Evolutionary conservation across 23 tunicate species (phyloP), one percentile per base, ranked within the genome.

Genomic region (Trididemnum nubilum): DNA sequence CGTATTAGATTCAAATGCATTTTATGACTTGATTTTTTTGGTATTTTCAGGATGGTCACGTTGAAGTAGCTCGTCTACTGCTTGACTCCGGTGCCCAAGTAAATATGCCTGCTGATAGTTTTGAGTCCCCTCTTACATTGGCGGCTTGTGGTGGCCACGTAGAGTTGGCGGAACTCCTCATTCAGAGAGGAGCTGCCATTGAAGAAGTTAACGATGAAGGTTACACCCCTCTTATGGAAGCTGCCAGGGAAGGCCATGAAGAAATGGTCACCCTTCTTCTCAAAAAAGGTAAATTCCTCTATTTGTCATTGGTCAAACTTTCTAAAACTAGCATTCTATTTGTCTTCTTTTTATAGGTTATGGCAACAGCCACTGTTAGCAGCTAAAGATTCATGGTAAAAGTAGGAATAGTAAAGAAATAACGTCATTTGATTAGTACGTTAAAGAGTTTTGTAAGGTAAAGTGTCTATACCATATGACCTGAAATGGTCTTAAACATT

Each of bases 111-210:
- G 85, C 89, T 21, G 99, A 95, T 77, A 85, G 92, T 79, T 95
- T 95, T 65, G 99, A 95, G 64, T 95, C 99, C 49, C 99, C 99
- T 0, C 79, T 95, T 61, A 95, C 99, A 64, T 66, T 95, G 27
- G 99, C 99, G 15, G 99, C 99, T 1, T 95, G 99, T 79, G 99
- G 99, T 2, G 99, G 99, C 2, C 99, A 95, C 52, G 92, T 90
- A 29, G 96, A 90, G 3, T 72, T 95, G 15, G 99, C 99, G 2
- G 81, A 89, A 5, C 86, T 95, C 69, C 87, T 95, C 32, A 81
- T 95, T 28, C 73, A 82, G 35, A 77, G 96, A 59, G 99, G 99
- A 28, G 99, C 99, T 12, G 82, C 82, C 31, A 35, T 95, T 61
- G 99, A 95, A 64, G 99, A 95, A 58, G 92, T 95, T 1, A 95